These are phyloP conservation scores for Drosophila merina DNA, from an alignment of 2,888 invertebrate genomes.

Conservation along the genomic window DNA sequence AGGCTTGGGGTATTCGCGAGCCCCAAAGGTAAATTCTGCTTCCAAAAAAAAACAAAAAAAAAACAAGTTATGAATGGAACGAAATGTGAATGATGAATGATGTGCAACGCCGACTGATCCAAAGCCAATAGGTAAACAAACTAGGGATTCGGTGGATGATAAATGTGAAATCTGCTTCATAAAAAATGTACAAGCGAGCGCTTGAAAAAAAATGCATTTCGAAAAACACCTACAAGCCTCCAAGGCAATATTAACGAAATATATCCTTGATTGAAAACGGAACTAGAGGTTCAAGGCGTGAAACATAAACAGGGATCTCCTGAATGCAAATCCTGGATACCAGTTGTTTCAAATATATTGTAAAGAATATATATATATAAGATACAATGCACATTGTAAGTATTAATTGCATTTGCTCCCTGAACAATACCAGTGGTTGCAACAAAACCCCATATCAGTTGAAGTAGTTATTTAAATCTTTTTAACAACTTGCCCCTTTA, in stretches of 20 bases:
- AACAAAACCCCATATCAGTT: conserved; percentile 7
- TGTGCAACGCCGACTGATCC: conserved; percentile 19
- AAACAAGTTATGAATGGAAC: conserved; percentile 28
- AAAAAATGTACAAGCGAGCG: conserved; percentile 10
- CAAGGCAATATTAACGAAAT: neutral
- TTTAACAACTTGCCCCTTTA: conserved; percentile 26
- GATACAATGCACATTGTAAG: neutral
- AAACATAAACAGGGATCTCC: neutral
- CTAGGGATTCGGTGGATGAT: conserved; percentile 3
- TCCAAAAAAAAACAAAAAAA: conserved; percentile 6
- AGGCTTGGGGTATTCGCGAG: conserved; percentile 19
- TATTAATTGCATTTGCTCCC: conserved; percentile 2
- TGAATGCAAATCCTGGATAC: no score
- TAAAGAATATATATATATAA: no score
- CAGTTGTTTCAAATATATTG: no score
- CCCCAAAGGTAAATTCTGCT: neutral
- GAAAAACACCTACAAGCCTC: neutral
- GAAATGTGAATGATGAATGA: conserved; percentile 36
- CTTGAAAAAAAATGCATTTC: neutral
- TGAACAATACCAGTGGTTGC: neutral
- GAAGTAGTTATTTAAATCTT: conserved; percentile 5
- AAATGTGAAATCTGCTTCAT: conserved; percentile 4
- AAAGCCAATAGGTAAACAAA: conserved; percentile 23
- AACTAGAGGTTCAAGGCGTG: neutral
- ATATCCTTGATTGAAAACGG: neutral